These are phyloP conservation scores for Caenorhabditis sulstoni DNA, from an alignment of 2,888 invertebrate species.

Conservation along the genomic window DNA sequence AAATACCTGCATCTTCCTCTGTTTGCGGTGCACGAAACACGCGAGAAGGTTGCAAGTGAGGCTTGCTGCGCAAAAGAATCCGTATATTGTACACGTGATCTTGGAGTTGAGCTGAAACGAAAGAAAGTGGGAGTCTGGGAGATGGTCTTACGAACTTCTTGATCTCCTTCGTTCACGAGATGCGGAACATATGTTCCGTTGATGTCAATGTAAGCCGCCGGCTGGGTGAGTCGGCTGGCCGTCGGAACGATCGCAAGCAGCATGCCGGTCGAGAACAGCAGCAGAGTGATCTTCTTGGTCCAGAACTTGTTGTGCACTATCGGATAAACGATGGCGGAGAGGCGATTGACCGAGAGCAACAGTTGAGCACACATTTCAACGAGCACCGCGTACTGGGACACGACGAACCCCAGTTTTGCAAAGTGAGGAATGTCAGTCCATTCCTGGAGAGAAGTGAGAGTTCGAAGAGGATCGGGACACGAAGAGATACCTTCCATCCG, in stretches of 20 bases:
- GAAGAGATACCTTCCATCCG: constrained; percentile 59
- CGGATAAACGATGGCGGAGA: constrained; percentile 65
- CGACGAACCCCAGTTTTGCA: constrained; percentile 63
- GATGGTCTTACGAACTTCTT: constrained; percentile 52
- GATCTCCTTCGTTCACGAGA: constrained; percentile 53
- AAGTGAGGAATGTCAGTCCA: constrained; percentile 36
- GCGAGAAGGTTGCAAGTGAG: constrained; percentile 58
- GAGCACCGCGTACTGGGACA: constrained; percentile 62
- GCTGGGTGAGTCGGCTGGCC: constrained; percentile 53
- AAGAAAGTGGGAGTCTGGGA: neutral
- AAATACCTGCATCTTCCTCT: constrained; percentile 58
- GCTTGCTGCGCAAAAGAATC: constrained; percentile 50
- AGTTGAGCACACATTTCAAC: constrained; percentile 64
- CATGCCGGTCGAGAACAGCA: constrained; percentile 41
- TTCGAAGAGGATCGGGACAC: neutral
- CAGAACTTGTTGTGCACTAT: constrained; percentile 62
- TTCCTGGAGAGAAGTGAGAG: constrained; percentile 28
- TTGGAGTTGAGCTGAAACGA: constrained; percentile 60
- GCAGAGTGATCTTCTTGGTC: constrained; percentile 44
- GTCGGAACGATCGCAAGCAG: constrained; percentile 58
- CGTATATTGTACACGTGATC: constrained; percentile 58
- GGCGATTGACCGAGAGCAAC: constrained; percentile 59
- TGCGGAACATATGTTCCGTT: constrained; percentile 49
- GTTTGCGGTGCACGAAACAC: constrained; percentile 57
- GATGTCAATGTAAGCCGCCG: constrained; percentile 41